Evolutionary conservation across 1,140 invertebrate species (phyloP).

Genomic region (Drosophila lini): DNA sequence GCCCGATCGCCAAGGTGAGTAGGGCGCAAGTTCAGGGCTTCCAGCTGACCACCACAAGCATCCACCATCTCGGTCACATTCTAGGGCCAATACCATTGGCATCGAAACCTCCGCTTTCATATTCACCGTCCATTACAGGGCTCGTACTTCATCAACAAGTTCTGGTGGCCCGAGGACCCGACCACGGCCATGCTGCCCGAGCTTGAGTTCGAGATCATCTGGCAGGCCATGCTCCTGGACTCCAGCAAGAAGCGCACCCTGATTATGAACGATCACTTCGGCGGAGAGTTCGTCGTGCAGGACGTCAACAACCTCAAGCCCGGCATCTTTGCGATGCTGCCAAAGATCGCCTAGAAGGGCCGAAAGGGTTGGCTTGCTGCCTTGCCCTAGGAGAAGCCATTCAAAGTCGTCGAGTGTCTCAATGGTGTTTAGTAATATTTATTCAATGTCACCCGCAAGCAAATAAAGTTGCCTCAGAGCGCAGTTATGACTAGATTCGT

Average conservation of each 20-base stretch:
- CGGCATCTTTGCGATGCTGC: constrained; percentile 74
- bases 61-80: constrained; percentile 28
- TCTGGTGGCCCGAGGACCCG: constrained; percentile 81
- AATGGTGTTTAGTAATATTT: constrained; percentile 59
- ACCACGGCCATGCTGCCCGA: constrained; percentile 72
- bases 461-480: constrained; percentile 32
- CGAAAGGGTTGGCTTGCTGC: not conserved
- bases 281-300: constrained; percentile 67
- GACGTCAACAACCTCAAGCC: constrained; percentile 78
- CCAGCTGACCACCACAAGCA: constrained; percentile 8
- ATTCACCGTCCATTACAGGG: constrained; percentile 72
- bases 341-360: constrained; percentile 45
- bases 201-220: constrained; percentile 70
- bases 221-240: constrained; percentile 62
- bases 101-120: constrained; percentile 34
- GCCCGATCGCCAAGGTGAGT: constrained; percentile 74
- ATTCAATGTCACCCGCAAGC: constrained; percentile 40
- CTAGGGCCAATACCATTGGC: constrained; percentile 62
- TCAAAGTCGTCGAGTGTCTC: constrained; percentile 46
- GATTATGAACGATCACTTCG: constrained; percentile 68
- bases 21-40: not conserved
- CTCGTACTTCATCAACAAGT: constrained; percentile 75
- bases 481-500: not conserved
- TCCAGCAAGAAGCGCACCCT: constrained; percentile 66
- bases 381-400: not conserved